Evolutionary conservation across 2,113 vertebrate species (phyloP), one percentile per base, ranked within the genome.

Genomic region (Neopipo cinnamomea): DNA sequence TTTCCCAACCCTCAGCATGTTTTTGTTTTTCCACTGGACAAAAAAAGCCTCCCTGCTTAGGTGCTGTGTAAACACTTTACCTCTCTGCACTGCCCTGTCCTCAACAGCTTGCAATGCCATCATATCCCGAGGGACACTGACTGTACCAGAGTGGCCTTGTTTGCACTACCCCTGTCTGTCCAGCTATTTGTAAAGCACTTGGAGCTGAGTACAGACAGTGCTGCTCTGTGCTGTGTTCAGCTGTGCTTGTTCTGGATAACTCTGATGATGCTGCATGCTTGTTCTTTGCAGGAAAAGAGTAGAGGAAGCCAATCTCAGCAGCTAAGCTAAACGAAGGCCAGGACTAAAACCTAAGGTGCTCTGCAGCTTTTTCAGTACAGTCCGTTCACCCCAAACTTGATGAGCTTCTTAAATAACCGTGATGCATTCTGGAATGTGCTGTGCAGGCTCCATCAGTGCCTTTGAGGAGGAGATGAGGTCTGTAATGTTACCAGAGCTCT

Each of bases 401-500:
- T 81, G 90, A 71, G n/a, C 56, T 82, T 42, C 79, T 89, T 88
- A 88, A 91, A 76, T 73, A 89, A 74, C 56, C 66, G 28, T 59
- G 35, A 5, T 83, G 41, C 33, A 13, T 75, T 92, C 77, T 71
- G 18, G 81, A 90, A 75, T 81, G 88, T 76, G 56, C 90, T 84
- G 59, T 63, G 58, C 67, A 55, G 82, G 63, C 58, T 93, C 61
- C 7, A 2, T 52, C 0, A 1, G 50, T 84, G 88, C 70, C 85
- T 95, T 66, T 85, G 75, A 85, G 80, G 46, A 85, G 39, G 63
- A 83, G 85, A 31, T 7, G 46, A 91, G 79, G 33, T 90, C 76
- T 76, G 37, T 85, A 27, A 37, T 72, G 55, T 61, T 87, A 89
- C 31, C 78, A 94, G 77, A 95, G 74, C 52, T 59, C 56, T 94